Evolutionary conservation across 2,113 vertebrate genomes (phyloP).

Genomic region (Cryptotis parvus): DNA sequence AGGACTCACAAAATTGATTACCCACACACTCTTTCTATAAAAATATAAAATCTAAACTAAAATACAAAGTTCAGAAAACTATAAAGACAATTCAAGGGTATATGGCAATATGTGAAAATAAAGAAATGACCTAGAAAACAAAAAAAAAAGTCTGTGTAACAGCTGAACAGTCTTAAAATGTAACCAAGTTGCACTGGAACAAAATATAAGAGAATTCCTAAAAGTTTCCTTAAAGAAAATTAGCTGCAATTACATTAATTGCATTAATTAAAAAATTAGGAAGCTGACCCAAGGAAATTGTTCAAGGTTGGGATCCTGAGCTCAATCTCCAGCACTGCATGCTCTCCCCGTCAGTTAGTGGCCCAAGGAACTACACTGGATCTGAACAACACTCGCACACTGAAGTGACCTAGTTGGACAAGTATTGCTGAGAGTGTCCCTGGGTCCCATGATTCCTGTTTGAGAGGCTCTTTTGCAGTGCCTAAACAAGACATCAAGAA

Average conservation of each 20-base stretch:
- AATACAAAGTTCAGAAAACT: neutral
- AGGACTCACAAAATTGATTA: neutral
- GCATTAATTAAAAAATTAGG: neutral
- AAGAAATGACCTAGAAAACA: neutral
- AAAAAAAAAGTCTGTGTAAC: neutral
- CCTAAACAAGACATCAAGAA: too few species aligned
- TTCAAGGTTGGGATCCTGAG: too few species aligned
- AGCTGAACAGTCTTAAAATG: neutral
- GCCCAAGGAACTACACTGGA: too few species aligned
- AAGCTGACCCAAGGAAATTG: neutral
- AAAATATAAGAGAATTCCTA: neutral
- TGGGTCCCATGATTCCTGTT: too few species aligned
- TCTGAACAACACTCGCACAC: too few species aligned
- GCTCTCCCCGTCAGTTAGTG: too few species aligned
- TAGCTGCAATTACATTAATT: neutral
- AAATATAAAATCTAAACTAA: conserved; percentile 2
- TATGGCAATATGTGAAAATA: neutral
- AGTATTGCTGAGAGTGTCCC: too few species aligned
- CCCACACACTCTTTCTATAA: neutral
- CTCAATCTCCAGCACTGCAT: too few species aligned
- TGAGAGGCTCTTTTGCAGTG: too few species aligned
- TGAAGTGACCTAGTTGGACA: too few species aligned
- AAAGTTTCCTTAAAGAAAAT: conserved; percentile 14
- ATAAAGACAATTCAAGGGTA: neutral
- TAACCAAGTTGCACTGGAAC: neutral